Evolutionary conservation across 1,140 invertebrate species (phyloP).

Genomic region (Whitmania pigra): DNA sequence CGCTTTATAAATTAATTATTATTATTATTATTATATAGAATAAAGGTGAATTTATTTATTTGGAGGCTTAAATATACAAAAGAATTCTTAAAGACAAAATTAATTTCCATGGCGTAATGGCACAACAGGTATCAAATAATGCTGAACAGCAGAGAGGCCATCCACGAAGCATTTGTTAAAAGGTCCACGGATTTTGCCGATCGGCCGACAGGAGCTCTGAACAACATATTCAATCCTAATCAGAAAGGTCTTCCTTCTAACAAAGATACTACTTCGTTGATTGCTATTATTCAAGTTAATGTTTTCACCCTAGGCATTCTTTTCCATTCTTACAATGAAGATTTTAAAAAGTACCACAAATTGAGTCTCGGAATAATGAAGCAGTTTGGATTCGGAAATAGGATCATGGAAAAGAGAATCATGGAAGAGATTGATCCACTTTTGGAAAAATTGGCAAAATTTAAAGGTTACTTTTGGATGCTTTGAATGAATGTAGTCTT

Average conservation of each 20-base stretch:
- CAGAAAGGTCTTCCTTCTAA: background rate
- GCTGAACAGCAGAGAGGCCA: slow-evolving; percentile 6
- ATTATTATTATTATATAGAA: no score
- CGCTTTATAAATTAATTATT: no score
- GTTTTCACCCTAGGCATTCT: background rate
- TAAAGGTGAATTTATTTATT: no score
- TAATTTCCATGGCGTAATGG: no score
- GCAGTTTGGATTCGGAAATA: slow-evolving; percentile 10
- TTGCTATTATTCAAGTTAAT: background rate
- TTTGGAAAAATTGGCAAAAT: background rate
- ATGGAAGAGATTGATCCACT: background rate
- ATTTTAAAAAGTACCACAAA: slow-evolving; percentile 19
- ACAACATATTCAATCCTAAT: background rate
- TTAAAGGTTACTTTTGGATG: background rate
- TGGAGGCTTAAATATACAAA: no score
- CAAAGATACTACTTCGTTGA: background rate
- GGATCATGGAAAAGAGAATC: slow-evolving; percentile 13
- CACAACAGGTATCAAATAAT: background rate
- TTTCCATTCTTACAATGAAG: background rate
- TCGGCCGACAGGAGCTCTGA: background rate
- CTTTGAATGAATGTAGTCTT: background rate
- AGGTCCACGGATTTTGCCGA: slow-evolving; percentile 7
- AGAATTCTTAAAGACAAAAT: no score
- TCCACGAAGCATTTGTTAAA: slow-evolving; percentile 6
- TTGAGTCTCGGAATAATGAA: slow-evolving; percentile 8